Conservation (phyloP, 2,888 invertebrate genomes). For the Acanthopleura granulata region DNA sequence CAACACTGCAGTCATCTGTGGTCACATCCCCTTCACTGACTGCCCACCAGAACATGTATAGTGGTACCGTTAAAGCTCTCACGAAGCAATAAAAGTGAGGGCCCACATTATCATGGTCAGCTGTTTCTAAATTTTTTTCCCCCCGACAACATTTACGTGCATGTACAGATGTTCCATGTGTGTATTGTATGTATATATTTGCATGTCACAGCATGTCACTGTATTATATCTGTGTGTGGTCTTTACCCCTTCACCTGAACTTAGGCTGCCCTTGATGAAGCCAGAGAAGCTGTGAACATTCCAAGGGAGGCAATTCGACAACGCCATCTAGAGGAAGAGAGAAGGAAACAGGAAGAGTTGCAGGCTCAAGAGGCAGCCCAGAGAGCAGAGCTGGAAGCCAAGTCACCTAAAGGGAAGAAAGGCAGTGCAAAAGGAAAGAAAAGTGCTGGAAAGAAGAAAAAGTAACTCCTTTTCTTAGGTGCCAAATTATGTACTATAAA, state of each 20-base stretch:
- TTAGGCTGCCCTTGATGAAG: constrained; percentile 61
- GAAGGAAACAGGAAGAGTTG: constrained; percentile 60
- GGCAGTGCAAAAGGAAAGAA: constrained; percentile 61
- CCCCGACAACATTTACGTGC: too few relatives aligned
- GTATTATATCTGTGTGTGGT: neutral
- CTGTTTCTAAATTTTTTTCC: neutral
- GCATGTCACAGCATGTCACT: constrained; percentile 12
- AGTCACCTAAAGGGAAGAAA: constrained; percentile 61
- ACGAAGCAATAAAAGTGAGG: too few relatives aligned
- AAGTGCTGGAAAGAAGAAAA: constrained; percentile 58
- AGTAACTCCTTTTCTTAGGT: constrained; percentile 62
- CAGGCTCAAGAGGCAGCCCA: constrained; percentile 63
- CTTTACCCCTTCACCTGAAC: constrained; percentile 19
- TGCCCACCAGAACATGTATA: too few relatives aligned
- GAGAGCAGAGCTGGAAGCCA: constrained; percentile 60
- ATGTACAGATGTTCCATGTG: neutral
- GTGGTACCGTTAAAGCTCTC: too few relatives aligned
- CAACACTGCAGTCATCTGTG: too few relatives aligned
- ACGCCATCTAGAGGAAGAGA: constrained; percentile 65
- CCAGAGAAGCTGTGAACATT: constrained; percentile 57
- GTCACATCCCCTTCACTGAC: too few relatives aligned
- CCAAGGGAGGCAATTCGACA: constrained; percentile 67
- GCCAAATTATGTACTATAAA: too few relatives aligned
- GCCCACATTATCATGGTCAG: neutral
- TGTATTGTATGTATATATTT: neutral